Evolutionary conservation across 2,797 vertebrate species (phyloP).

Genomic region (Numenius phaeopus): DNA sequence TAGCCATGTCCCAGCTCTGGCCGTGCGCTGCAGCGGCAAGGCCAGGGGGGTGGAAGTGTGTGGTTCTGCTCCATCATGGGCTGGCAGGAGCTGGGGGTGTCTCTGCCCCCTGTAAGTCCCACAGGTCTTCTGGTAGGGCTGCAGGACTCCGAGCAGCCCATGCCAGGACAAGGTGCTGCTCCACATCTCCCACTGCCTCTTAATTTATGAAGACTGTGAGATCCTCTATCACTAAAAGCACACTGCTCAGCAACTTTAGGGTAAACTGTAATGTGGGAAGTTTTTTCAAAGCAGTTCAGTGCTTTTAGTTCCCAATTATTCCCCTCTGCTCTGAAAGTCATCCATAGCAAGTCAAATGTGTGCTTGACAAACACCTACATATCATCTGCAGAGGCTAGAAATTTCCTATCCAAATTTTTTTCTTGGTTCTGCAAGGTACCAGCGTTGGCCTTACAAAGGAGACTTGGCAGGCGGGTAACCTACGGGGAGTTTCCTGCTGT

Average conservation of each 20-base stretch:
- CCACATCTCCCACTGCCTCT: neutral
- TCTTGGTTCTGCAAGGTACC: neutral
- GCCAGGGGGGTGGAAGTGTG: neutral
- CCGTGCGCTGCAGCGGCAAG: rapidly evolving
- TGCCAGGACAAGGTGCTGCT: neutral
- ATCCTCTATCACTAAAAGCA: neutral
- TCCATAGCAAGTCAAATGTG: neutral
- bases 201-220: neutral
- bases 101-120: neutral
- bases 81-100: neutral
- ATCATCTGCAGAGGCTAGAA: slow-evolving; percentile 44
- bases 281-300: neutral
- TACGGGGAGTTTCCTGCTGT: neutral
- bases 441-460: neutral
- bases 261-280: neutral
- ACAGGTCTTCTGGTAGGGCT: rapidly evolving
- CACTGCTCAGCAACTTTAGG: rapidly evolving
- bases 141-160: rapidly evolving
- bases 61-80: neutral
- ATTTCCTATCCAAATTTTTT: neutral
- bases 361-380: slow-evolving; percentile 32
- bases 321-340: slow-evolving; percentile 6
- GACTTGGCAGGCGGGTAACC: neutral
- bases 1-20: rapidly evolving
- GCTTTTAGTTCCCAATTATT: neutral